A percentile compares a stretch with the other conserved stretches of the same genome.
Conservation (phyloP, 2,113 vertebrate species). For the Mus spicilegus region DNA sequence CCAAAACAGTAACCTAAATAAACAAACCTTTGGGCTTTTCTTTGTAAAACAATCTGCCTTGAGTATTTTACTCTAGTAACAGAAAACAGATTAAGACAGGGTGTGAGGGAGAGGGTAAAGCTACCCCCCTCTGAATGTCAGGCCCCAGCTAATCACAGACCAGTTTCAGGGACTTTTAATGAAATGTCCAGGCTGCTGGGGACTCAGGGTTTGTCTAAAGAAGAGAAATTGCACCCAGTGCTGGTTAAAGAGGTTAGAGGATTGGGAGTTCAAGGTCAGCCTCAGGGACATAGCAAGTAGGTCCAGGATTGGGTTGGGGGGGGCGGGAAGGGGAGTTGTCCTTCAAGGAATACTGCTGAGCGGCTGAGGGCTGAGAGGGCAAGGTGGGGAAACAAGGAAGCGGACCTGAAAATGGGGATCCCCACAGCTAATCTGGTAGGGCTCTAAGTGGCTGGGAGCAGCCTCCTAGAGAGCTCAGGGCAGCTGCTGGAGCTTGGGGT, state of each 20-base stretch:
- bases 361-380: not conserved
- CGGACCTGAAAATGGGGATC: not conserved
- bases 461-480: not conserved
- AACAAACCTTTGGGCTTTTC: not conserved
- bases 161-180: not conserved
- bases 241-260: not conserved
- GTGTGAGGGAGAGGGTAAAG: not conserved
- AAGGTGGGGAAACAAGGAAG: too few relatives aligned
- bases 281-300: not conserved
- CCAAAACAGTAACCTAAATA: not conserved
- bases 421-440: not conserved
- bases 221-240: not conserved
- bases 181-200: accelerated
- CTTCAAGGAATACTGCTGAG: not conserved
- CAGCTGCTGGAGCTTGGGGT: not conserved
- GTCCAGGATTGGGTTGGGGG: not conserved
- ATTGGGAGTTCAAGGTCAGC: not conserved
- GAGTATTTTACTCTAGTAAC: not conserved
- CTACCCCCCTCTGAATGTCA: too few relatives aligned
- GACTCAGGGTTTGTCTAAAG: not conserved
- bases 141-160: not conserved
- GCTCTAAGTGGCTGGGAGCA: not conserved
- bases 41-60: not conserved
- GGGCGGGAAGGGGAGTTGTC: not conserved
- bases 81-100: not conserved